Conservation (phyloP, 1,140 invertebrate species). For the Atopsyche davidsoni region DNA sequence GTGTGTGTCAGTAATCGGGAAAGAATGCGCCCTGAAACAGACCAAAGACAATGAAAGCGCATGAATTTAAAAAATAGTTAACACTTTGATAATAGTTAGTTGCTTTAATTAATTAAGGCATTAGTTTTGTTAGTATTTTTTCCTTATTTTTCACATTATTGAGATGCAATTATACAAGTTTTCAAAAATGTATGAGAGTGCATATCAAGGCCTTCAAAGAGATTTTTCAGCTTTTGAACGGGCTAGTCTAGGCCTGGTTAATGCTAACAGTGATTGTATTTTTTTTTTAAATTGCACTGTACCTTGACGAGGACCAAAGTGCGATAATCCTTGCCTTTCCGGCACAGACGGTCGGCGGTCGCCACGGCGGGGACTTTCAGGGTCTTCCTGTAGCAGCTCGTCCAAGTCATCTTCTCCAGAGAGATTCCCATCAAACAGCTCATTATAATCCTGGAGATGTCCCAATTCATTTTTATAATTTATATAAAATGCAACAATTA, state of each 20-base stretch:
- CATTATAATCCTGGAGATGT: constrained; percentile 68
- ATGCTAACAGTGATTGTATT: too few relatives aligned
- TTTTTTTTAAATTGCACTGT: constrained; percentile 11
- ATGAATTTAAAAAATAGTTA: too few relatives aligned
- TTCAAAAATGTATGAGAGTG: too few relatives aligned
- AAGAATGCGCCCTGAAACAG: constrained; percentile 61
- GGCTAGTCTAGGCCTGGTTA: too few relatives aligned
- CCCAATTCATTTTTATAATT: not conserved
- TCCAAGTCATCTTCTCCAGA: constrained; percentile 76
- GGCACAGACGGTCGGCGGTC: constrained; percentile 61
- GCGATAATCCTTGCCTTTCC: constrained; percentile 66
- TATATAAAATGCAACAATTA: not conserved
- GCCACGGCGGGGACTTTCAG: constrained; percentile 51
- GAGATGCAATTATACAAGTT: too few relatives aligned
- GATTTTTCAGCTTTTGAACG: too few relatives aligned
- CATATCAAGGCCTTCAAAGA: too few relatives aligned
- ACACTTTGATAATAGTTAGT: too few relatives aligned
- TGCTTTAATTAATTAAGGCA: too few relatives aligned
- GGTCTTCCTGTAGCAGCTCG: constrained; percentile 65
- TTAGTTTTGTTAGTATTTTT: too few relatives aligned
- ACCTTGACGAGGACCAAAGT: constrained; percentile 78
- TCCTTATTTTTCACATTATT: too few relatives aligned
- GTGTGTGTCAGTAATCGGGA: constrained; percentile 91
- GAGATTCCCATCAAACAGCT: constrained; percentile 75
- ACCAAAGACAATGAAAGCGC: too few relatives aligned